Conservation (phyloP, 2,797 vertebrate species). For the Eulemur coronatus region DNA sequence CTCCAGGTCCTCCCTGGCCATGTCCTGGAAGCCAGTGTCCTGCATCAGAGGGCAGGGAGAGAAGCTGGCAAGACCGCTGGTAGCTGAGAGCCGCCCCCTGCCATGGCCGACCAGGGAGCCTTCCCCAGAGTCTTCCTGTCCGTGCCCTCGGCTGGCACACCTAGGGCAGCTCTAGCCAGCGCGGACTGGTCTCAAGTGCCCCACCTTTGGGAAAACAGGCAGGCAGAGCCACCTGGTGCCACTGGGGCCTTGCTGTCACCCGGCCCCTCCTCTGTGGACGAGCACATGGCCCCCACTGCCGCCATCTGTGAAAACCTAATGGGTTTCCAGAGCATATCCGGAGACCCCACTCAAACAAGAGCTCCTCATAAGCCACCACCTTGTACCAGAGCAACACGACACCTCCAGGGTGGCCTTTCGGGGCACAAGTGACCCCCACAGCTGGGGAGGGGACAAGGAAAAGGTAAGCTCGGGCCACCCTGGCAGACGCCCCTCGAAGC, state of each 20-base stretch:
- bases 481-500: neutral
- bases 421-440: neutral
- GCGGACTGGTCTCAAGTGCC: rapidly evolving
- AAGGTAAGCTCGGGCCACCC: neutral
- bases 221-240: neutral
- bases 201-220: neutral
- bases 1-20: slow-evolving; percentile 84
- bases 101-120: no score
- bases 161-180: neutral
- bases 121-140: neutral
- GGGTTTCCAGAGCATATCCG: neutral
- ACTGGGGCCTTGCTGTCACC: neutral
- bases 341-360: neutral
- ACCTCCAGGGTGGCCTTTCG: neutral
- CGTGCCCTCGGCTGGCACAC: neutral
- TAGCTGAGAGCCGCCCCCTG: rapidly evolving
- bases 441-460: neutral
- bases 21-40: slow-evolving; percentile 83
- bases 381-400: rapidly evolving
- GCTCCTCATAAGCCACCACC: neutral
- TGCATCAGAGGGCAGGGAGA: slow-evolving; percentile 43
- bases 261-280: neutral
- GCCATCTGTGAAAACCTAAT: rapidly evolving
- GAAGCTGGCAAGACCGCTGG: rapidly evolving
- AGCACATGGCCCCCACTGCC: neutral